These are phyloP conservation scores for Mylabris sibirica DNA, from an alignment of 2,888 invertebrate species.

Conservation along the genomic window DNA sequence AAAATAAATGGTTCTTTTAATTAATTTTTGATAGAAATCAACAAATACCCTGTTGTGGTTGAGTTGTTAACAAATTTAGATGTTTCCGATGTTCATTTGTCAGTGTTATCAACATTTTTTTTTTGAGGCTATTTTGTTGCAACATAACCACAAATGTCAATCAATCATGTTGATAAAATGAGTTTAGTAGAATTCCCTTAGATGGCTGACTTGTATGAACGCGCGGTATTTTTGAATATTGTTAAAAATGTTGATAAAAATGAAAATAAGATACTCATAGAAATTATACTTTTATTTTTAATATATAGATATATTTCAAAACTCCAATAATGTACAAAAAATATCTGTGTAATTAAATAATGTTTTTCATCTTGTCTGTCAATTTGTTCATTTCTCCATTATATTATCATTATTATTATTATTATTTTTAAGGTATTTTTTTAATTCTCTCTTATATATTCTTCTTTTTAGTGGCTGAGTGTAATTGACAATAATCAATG, in stretches of 20 bases:
- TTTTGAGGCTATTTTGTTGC: constrained; percentile 25
- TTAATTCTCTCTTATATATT: not conserved
- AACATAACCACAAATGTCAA: too few relatives aligned
- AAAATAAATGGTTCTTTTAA: too few relatives aligned
- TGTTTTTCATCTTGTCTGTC: constrained; percentile 66
- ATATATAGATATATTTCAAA: constrained; percentile 72
- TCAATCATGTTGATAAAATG: too few relatives aligned
- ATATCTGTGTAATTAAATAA: constrained; percentile 72
- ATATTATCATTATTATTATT: constrained; percentile 22
- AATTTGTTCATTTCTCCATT: constrained; percentile 59
- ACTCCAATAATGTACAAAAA: constrained; percentile 78
- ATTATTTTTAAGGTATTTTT: constrained; percentile 45
- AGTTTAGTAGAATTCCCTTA: too few relatives aligned
- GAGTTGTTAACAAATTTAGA: constrained; percentile 63
- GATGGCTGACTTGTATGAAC: too few relatives aligned
- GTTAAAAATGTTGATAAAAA: not conserved
- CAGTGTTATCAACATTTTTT: constrained; percentile 61
- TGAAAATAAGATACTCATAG: constrained; percentile 41
- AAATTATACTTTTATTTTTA: constrained; percentile 58
- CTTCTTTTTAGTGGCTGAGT: constrained; percentile 56
- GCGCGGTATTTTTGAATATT: not conserved
- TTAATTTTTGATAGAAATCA: constrained; percentile 27
- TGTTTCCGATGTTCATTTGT: constrained; percentile 68
- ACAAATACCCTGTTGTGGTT: constrained; percentile 63
- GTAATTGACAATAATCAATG: constrained; percentile 63